Evolutionary conservation across 2,113 vertebrate genomes (phyloP).

Genomic region (Recurvirostra avosetta): DNA sequence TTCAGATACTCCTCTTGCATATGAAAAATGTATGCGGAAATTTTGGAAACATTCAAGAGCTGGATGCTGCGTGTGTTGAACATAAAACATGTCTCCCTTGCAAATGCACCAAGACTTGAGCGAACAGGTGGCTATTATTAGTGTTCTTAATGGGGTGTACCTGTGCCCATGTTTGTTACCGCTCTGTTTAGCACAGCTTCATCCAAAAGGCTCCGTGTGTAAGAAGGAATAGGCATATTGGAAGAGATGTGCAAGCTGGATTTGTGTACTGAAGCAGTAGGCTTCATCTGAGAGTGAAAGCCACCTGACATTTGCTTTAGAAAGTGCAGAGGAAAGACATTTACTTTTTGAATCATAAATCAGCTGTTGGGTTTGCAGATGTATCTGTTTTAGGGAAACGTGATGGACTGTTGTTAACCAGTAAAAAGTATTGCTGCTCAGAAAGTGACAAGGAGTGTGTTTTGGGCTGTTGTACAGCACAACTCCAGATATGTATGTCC

Average conservation of each 20-base stretch:
- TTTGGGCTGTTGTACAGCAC: not conserved
- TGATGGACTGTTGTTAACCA: not conserved
- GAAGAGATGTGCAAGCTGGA: not conserved
- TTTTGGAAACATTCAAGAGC: not conserved
- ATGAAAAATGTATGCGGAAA: not conserved
- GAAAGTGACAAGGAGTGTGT: not conserved
- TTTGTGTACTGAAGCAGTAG: not conserved
- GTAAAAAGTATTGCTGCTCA: not conserved
- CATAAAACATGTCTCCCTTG: not conserved
- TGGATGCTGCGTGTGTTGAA: not conserved
- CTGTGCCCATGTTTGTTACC: not conserved
- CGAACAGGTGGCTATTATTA: not conserved
- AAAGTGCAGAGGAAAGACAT: not conserved
- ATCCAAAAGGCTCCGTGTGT: not conserved
- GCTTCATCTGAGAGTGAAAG: not conserved
- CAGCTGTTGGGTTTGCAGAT: not conserved
- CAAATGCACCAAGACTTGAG: not conserved
- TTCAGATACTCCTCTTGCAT: not conserved
- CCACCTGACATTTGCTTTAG: constrained; percentile 33
- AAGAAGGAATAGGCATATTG: not conserved
- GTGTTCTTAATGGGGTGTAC: not conserved
- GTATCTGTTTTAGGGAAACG: not conserved
- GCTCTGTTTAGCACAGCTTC: not conserved
- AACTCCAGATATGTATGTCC: rapidly evolving
- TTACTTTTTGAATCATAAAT: not conserved